Evolutionary conservation across 1,140 invertebrate species (phyloP), one percentile per base, ranked within the genome.

Genomic region (Philotrypesis tridentata): DNA sequence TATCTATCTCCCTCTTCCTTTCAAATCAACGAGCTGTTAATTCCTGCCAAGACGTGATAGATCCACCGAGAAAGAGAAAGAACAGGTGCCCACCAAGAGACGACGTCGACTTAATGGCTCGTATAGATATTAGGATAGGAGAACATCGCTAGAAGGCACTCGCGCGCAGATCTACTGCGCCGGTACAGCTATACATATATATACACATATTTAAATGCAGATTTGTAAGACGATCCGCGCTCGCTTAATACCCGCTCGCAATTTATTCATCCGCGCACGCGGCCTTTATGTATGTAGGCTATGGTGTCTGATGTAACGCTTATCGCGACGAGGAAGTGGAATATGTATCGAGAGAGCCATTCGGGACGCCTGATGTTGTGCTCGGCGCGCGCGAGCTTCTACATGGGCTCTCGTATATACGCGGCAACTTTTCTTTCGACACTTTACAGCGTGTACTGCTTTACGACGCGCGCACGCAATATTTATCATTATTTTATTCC

Each of bases 241-340:
- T 5, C 25, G 61, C 9, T 3, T 5, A 5, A 5, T 37, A 37
- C 9, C 9, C 9, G 3, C 8, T 23, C 23, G 0, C 25, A 27
- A 68, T 12, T 33, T 29, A 29, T 70, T 70, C 31, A 29, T 25
- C 14, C 21, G 29, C 6, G 29, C 31, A 25, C 21, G 67, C 11
- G 67, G 3, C 21, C 67, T 27, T 29, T 65, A 29, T 65, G 67
- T 65, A 29, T 65, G 67, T 37, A n/a, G 31, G 48, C 33, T 37
- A 37, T 55, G 7, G 48, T 55, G 29, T 14, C 27, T 70, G 67
- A 70, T 70, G 31, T 48, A 72, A 43, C 33, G 70, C 14, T 70
- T 70, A 70, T 70, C 67, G 31, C 31, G 14, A 43, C 70, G n/a
- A 72, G 33, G 70, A 72, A 72, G 70, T 25, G n/a, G 40, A 40